Evolutionary conservation across 2,113 vertebrate genomes (phyloP).

Genomic region (Gymnogyps californianus): DNA sequence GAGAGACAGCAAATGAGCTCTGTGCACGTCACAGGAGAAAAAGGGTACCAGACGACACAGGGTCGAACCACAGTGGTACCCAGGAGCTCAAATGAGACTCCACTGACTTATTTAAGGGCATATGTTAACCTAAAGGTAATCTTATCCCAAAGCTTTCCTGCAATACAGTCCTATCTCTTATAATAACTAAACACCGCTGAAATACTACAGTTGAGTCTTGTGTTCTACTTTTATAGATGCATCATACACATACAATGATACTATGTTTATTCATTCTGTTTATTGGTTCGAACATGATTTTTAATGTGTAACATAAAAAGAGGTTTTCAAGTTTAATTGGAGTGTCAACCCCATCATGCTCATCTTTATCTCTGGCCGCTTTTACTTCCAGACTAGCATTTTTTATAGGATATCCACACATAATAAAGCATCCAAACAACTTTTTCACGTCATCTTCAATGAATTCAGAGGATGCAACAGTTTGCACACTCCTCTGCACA

Average conservation of each 20-base stretch:
- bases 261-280: slow-evolving; percentile 47
- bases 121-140: neutral
- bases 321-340: slow-evolving; percentile 63
- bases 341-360: slow-evolving; percentile 1
- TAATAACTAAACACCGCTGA: neutral
- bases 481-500: slow-evolving; percentile 51
- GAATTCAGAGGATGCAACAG: slow-evolving; percentile 66
- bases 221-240: neutral
- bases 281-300: slow-evolving; percentile 22
- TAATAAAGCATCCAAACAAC: slow-evolving; percentile 74
- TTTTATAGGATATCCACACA: slow-evolving; percentile 53
- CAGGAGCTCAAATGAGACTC: neutral
- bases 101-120: neutral
- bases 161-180: neutral
- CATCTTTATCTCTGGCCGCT: slow-evolving; percentile 37
- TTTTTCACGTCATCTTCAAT: slow-evolving; percentile 65
- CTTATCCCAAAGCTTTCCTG: neutral
- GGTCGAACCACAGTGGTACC: neutral
- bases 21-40: neutral
- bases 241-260: neutral
- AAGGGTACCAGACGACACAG: neutral
- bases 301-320: slow-evolving; percentile 62
- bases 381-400: slow-evolving; percentile 20
- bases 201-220: neutral
- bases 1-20: neutral